phyloP scores from a whole-genome alignment of 2,113 vertebrate genomes.

The Dendropsophus ebraccatus region DNA sequence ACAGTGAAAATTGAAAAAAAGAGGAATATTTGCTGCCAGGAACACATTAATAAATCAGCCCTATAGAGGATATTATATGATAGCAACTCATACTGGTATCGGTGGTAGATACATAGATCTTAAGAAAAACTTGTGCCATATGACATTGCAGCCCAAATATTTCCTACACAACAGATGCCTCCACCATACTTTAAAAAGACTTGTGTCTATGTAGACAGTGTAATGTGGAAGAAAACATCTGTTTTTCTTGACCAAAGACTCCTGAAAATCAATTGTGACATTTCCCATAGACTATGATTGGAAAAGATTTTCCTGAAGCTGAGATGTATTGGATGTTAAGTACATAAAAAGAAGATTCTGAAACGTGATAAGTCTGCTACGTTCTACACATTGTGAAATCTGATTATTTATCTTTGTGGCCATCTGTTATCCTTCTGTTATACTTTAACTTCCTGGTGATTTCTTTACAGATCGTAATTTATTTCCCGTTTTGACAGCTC shows the following conservation, averaged over 20 bases:
- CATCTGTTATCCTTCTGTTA: slow-evolving; percentile 46
- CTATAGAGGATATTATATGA: too few relatives aligned
- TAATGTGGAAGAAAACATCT: slow-evolving; percentile 13
- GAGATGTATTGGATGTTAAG: slow-evolving; percentile 38
- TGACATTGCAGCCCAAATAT: background rate
- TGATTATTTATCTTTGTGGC: slow-evolving; percentile 45
- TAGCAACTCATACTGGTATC: background rate
- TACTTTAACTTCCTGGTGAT: slow-evolving; percentile 39
- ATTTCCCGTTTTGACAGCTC: slow-evolving; percentile 29
- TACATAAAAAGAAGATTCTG: slow-evolving; percentile 44
- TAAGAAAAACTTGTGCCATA: background rate
- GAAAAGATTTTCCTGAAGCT: slow-evolving; percentile 20
- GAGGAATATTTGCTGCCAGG: too few relatives aligned
- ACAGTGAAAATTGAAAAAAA: too few relatives aligned
- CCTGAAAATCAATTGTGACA: slow-evolving; percentile 34
- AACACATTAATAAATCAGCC: too few relatives aligned
- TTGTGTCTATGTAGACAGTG: background rate
- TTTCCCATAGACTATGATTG: slow-evolving; percentile 37
- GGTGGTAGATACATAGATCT: background rate
- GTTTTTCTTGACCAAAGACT: slow-evolving; percentile 33
- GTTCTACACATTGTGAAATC: slow-evolving; percentile 27
- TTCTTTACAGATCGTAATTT: slow-evolving; percentile 21
- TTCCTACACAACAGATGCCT: background rate
- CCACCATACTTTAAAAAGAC: background rate
- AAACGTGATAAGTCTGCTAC: slow-evolving; percentile 41